Evolutionary conservation across 2,113 vertebrate genomes (phyloP).

Genomic region (Podiceps cristatus): DNA sequence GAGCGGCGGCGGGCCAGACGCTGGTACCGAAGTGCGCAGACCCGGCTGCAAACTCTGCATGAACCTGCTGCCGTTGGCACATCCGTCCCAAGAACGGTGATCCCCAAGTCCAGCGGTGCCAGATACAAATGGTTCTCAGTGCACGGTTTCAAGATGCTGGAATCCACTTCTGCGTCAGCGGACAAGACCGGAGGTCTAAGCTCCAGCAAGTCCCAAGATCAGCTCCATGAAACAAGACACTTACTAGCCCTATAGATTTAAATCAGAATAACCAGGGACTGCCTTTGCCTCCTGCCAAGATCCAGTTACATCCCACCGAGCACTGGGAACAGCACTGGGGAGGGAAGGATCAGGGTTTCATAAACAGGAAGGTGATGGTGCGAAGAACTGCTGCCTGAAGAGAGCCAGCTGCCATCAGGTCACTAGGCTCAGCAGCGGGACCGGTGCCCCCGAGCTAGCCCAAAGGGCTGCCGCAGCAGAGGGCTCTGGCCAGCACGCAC

Average conservation of each 20-base stretch:
- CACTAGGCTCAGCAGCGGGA: neutral
- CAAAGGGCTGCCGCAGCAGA: neutral
- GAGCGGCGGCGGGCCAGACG: neutral
- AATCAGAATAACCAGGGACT: neutral
- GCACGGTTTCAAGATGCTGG: neutral
- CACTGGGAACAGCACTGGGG: neutral
- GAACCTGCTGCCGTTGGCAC: neutral
- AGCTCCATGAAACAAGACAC: neutral
- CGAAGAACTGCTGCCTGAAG: conserved; percentile 48
- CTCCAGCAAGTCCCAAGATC: neutral
- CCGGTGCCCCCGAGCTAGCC: neutral
- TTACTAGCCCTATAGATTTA: neutral
- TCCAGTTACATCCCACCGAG: conserved; percentile 47
- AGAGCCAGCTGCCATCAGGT: conserved; percentile 41
- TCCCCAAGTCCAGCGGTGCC: neutral
- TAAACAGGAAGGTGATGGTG: conserved; percentile 67
- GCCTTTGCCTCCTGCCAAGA: conserved; percentile 5
- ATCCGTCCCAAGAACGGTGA: neutral
- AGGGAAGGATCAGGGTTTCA: conserved; percentile 59
- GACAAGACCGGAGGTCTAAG: neutral
- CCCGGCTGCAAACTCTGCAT: neutral
- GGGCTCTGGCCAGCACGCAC: neutral
- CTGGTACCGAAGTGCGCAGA: neutral
- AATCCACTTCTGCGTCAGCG: neutral
- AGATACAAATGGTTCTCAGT: neutral